Base-by-base conservation (phyloP, 2,113 vertebrate genomes). In the Gasterosteus nipponicus region DNA sequence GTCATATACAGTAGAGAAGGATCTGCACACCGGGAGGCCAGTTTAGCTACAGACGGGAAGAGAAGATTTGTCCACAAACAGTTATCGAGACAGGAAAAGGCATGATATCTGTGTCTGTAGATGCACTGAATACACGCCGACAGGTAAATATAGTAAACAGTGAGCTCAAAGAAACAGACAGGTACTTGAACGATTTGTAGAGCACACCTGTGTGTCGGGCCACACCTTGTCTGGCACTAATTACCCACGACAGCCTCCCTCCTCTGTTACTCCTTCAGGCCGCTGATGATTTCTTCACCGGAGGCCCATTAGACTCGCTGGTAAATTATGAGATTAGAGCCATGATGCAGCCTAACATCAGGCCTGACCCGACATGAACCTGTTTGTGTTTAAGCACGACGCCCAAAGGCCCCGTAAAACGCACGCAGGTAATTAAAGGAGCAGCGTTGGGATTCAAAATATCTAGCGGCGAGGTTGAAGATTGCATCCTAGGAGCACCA, bases 161-260 rank as follows among this genome's bases (percentile, higher is more conserved):
- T 0, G 1, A 53, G 56, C 18, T 62, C 71, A 53, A 64, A 64
- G 60, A 18, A 56, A 70, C 44, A 73, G 64, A 75, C 63, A 35
- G 49, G 19, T 6, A 64, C 39, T 72, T 47, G 26, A 51, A 54
- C 3, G 11, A 62, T 49, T 76, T 78, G 14, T 38, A 35, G 41
- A 60, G 44, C 72, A 65, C 78, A 89, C 80, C 81, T 87, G 84
- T 65, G 59, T 60, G 74, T 86, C 29, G 42, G 81, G 65, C 78
- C 86, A 78, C 75, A 72, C 84, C 86, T 83, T 46, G 75, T 75
- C 75, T 77, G 75, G 35, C 46, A n/a, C 56, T 62, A 58, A 77
- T 84, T 78, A 57, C 61, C 22, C 1, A 26, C 41, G 60, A 64
- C 62, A 19, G 56, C 62, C 42, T 68, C 18, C 46, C 56, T 51